Base-by-base conservation (phyloP, 2,888 invertebrate species). In the Orthonevra nobilis region DNA sequence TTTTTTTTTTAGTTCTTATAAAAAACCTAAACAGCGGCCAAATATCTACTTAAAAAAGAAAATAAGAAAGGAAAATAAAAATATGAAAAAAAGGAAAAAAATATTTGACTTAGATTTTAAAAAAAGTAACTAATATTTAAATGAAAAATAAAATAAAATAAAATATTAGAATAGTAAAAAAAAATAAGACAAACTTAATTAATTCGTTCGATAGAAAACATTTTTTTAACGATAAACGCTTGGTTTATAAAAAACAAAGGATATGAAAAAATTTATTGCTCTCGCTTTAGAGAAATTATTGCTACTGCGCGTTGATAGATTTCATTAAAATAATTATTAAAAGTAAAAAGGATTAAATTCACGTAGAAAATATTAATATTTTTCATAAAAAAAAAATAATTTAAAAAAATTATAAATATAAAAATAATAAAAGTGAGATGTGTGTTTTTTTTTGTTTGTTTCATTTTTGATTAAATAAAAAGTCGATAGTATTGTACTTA, bases 401-500 rank as follows among this genome's bases (percentile, higher is more conserved):
- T 38, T 17, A 30, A 61, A 61, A 54, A 9, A 50, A 15, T n/a
- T n/a, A 50, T 44, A 34, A 32, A 42, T 48, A 10, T 50, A 44
- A 56, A 10, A 17, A 38, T 36, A 63, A 44, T 19, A 15, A 61
- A 48, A 63, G 50, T 28, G 20, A 34, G 32, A 66, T 40, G 50
- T 28, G 48, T 73, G 66, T 54, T 56, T 61, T 64, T 61, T 30
- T 26, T 36, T 17, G 14, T 36, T 12, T 5, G 28, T n/a, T n/a
- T n/a, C n/a, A n/a, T n/a, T n/a, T n/a, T n/a, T n/a, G n/a, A n/a
- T n/a, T n/a, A n/a, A n/a, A n/a, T n/a, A 36, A 63, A 61, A 73
- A 50, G 56, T 60, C 50, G 69, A 81, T 72, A 68, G 81, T 52
- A 64, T 72, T 74, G 81, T 83, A 82, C 82, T 82, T 82, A 83